Conservation (phyloP, 2,113 vertebrate genomes). For the Chroicocephalus ridibundus region DNA sequence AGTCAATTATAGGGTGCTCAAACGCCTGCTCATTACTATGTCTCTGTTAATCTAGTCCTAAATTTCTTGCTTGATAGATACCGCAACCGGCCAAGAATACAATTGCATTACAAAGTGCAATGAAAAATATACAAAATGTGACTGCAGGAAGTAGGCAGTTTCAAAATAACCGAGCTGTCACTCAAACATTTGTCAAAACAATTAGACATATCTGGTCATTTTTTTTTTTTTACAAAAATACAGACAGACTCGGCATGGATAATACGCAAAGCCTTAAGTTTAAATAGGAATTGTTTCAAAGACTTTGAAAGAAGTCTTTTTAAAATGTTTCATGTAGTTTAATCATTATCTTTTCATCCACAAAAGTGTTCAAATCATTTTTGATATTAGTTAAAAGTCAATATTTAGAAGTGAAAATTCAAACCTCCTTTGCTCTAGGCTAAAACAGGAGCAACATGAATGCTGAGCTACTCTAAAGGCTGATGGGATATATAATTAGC, state of each 20-base stretch:
- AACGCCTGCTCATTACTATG: slow-evolving; percentile 69
- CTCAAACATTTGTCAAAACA: slow-evolving; percentile 35
- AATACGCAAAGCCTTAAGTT: not conserved
- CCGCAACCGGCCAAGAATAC: slow-evolving; percentile 55
- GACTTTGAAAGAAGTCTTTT: slow-evolving; percentile 36
- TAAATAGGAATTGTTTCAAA: slow-evolving; percentile 25
- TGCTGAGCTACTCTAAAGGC: slow-evolving; percentile 76
- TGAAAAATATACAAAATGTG: slow-evolving; percentile 33
- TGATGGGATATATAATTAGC: slow-evolving; percentile 85
- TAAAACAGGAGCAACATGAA: slow-evolving; percentile 78
- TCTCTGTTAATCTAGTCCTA: slow-evolving; percentile 73
- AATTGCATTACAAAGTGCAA: slow-evolving; percentile 48
- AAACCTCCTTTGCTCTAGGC: slow-evolving; percentile 76
- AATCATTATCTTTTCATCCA: slow-evolving; percentile 71
- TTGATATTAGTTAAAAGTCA: slow-evolving; percentile 79
- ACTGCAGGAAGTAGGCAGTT: not conserved
- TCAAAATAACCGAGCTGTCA: slow-evolving; percentile 43
- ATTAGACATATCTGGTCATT: not conserved
- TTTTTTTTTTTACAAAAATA: not conserved
- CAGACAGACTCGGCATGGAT: not conserved
- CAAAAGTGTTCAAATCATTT: slow-evolving; percentile 72
- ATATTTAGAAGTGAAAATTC: slow-evolving; percentile 78
- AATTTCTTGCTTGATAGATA: slow-evolving; percentile 73
- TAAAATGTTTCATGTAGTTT: slow-evolving; percentile 54
- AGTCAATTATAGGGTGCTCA: slow-evolving; percentile 66